Evolutionary conservation across 2,797 vertebrate genomes (phyloP), one percentile per base, ranked within the genome.

Genomic region (Nyctibius grandis): DNA sequence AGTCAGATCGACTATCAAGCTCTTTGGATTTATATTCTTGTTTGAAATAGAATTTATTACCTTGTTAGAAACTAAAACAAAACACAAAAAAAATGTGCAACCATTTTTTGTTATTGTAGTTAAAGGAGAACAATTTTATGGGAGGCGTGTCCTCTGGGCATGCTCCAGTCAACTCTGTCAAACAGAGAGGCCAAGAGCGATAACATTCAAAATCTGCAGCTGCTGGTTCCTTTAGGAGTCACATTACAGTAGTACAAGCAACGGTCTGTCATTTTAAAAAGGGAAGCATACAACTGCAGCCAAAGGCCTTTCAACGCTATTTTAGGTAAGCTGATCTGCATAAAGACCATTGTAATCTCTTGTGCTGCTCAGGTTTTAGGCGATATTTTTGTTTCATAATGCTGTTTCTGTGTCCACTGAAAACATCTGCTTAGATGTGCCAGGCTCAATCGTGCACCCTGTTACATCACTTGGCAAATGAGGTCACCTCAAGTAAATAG

Each of bases 271-370:
- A 13, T 69, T 95, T 85, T 53, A 61, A 68, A 85, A 61, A 50
- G 53, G 33, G 68, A 95, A 84, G 72, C 53, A 25, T 48, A 36
- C 1, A 2, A 63, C 51, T 77, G 57, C 72, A 88, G 88, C 88
- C 93, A 91, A 75, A 95, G 89, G 79, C 81, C 64, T 94, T 89
- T 84, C 86, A 81, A 3, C 29, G 1, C 57, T 89, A 3, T 88
- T 95, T 93, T 95, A 93, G 93, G 95, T 93, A 96, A 96, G 61
- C 81, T 93, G 81, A 93, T 96, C 78, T 94, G 72, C 89, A 42
- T 91, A 75, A 81, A 89, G 76, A 54, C 90, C 72, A 47, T 95
- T 95, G 91, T 94, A 95, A 95, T 94, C 92, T 84, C 90, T 89
- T 21, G 15, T 72, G 54, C 78, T 91, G 54, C 92, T 93, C 86